Evolutionary conservation across 2,888 invertebrate genomes (phyloP).

Genomic region (Orthonychiurus folsomi): DNA sequence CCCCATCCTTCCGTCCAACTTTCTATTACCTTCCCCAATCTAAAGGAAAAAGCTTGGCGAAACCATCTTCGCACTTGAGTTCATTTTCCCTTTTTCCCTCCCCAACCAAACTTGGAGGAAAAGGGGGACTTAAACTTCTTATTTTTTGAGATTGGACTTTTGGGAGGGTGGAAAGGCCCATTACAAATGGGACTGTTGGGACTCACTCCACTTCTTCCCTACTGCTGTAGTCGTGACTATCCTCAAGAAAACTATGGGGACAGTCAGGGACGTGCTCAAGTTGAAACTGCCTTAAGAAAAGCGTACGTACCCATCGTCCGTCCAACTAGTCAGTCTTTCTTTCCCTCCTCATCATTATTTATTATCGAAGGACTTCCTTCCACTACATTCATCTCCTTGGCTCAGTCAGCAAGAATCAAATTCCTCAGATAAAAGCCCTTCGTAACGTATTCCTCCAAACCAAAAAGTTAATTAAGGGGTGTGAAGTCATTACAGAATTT

Average conservation of each 20-base stretch:
- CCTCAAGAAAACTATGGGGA: no score
- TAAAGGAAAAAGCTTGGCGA: not conserved
- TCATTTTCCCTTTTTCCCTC: not conserved
- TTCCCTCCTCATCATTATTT: slow-evolving; percentile 28
- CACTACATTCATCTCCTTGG: slow-evolving; percentile 20
- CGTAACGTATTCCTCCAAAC: slow-evolving; percentile 5
- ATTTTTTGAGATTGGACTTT: slow-evolving; percentile 39
- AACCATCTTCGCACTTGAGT: no score
- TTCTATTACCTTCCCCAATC: not conserved
- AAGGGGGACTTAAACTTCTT: slow-evolving; percentile 7
- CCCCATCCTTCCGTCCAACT: not conserved
- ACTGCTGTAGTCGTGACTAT: no score
- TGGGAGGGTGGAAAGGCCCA: slow-evolving; percentile 33
- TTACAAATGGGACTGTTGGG: slow-evolving; percentile 37
- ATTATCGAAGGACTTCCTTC: slow-evolving; percentile 22
- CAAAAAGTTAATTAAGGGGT: no score
- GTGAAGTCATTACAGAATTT: no score
- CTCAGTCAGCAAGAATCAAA: slow-evolving; percentile 18
- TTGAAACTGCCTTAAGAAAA: not conserved
- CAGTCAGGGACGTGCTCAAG: not conserved
- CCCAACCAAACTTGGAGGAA: no score
- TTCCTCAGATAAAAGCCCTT: slow-evolving; percentile 19
- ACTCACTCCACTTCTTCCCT: slow-evolving; percentile 21
- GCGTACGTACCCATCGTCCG: not conserved
- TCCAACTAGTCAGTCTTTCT: slow-evolving; percentile 6